These are phyloP conservation scores for Illadopsis cleaveri DNA, from an alignment of 2,113 vertebrate genomes.

Conservation along the genomic window DNA sequence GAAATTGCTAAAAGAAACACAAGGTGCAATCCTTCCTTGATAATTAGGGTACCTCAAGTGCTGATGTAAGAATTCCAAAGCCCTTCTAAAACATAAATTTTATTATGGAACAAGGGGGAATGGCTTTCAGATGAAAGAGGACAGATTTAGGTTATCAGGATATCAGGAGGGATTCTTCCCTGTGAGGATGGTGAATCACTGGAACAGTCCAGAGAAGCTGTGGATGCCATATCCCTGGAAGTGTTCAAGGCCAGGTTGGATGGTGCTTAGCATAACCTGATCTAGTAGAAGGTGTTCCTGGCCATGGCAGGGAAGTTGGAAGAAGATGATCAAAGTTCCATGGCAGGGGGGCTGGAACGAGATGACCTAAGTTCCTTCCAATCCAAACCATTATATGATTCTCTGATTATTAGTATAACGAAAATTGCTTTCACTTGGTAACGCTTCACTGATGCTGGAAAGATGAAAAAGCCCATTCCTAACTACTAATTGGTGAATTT, in stretches of 20 bases:
- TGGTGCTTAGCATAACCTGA: neutral
- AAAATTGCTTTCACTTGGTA: neutral
- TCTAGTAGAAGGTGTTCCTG: neutral
- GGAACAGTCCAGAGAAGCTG: neutral
- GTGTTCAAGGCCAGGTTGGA: neutral
- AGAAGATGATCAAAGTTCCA: neutral
- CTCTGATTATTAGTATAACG: neutral
- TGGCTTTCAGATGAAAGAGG: neutral
- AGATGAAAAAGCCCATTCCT: neutral
- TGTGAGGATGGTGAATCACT: neutral
- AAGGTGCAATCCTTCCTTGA: neutral
- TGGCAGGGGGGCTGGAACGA: neutral
- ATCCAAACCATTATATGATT: neutral
- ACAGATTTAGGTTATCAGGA: neutral
- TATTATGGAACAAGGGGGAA: neutral
- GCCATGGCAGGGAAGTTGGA: neutral
- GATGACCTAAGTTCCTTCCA: neutral
- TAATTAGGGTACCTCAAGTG: accelerated
- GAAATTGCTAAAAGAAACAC: neutral
- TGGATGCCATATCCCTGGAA: neutral
- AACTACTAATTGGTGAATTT: neutral
- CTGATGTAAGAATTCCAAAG: neutral
- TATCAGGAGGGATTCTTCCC: neutral
- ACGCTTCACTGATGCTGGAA: neutral
- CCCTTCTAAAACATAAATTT: neutral